A percentile compares a stretch with the other conserved stretches of the same genome.
Evolutionary conservation across 35 echinoderm and acorn worm species (phyloP).

Genomic region (Patiria miniata): DNA sequence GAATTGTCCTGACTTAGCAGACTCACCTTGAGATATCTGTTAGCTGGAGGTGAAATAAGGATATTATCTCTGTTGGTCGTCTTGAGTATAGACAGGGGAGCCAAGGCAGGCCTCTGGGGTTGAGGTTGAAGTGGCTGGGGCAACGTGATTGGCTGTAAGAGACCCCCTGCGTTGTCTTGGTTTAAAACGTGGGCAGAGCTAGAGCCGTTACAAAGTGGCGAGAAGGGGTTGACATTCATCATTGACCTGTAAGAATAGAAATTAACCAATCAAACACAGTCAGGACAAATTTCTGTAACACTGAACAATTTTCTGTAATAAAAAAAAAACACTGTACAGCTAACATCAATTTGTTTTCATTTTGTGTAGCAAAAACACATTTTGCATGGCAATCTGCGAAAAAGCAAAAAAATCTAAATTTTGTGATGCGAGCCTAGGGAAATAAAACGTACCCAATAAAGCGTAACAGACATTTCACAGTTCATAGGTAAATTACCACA

Average conservation of each 20-base stretch:
- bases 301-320: too few relatives aligned
- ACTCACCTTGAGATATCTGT: constrained; percentile 49
- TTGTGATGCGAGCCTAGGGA: too few relatives aligned
- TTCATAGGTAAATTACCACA: too few relatives aligned
- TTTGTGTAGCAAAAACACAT: too few relatives aligned
- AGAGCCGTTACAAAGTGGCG: constrained; percentile 36
- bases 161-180: constrained; percentile 11
- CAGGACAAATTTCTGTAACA: too few relatives aligned
- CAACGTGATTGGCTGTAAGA: background rate
- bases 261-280: background rate
- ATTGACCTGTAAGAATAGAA: constrained; percentile 35
- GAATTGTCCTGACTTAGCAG: background rate
- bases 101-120: background rate
- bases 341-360: too few relatives aligned
- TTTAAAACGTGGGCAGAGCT: constrained; percentile 1
- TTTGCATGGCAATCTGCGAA: too few relatives aligned
- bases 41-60: constrained; percentile 32
- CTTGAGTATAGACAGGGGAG: constrained; percentile 51
- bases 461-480: too few relatives aligned
- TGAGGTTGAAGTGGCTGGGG: constrained; percentile 31
- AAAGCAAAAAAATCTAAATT: too few relatives aligned
- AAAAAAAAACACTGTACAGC: too few relatives aligned
- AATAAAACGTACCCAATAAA: too few relatives aligned
- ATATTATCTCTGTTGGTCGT: constrained; percentile 53
- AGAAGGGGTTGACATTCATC: constrained; percentile 63